These are phyloP conservation scores for Dysidea cf. avara DNA, from an alignment of 37 sponge, comb jelly and placozoan species.

Conservation along the genomic window DNA sequence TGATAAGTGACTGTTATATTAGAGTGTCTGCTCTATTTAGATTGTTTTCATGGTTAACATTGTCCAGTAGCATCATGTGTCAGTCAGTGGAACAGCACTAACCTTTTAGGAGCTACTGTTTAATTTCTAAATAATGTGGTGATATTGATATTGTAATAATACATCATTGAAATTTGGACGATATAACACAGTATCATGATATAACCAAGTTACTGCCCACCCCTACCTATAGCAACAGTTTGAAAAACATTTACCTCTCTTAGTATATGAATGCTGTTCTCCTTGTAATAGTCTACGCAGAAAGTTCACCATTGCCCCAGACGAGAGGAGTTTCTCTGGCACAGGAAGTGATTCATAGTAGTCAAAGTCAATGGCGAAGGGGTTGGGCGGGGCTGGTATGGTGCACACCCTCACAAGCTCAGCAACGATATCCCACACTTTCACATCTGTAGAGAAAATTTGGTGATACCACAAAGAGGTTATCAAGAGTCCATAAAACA, in stretches of 20 bases:
- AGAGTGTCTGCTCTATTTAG: too few relatives aligned
- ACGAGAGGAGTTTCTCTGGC: constrained; percentile 67
- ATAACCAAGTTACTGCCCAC: too few relatives aligned
- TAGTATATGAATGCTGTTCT: constrained; percentile 52
- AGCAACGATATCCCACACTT: constrained; percentile 87
- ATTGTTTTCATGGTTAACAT: too few relatives aligned
- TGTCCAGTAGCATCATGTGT: too few relatives aligned
- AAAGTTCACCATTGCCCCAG: constrained; percentile 81
- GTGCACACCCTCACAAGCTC: constrained; percentile 82
- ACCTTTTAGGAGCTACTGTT: too few relatives aligned
- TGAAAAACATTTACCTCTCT: constrained; percentile 60
- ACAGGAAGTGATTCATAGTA: constrained; percentile 73
- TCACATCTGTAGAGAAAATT: constrained; percentile 34
- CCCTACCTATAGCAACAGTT: too few relatives aligned
- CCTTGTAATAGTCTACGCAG: constrained; percentile 36
- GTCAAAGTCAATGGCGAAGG: constrained; percentile 88
- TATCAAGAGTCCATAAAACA: neutral
- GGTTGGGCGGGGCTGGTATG: constrained; percentile 83
- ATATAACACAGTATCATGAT: too few relatives aligned
- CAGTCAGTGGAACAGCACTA: too few relatives aligned
- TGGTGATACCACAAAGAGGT: neutral
- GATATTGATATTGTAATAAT: too few relatives aligned
- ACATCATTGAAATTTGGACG: too few relatives aligned
- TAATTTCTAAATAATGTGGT: too few relatives aligned
- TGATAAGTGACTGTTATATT: too few relatives aligned